Evolutionary conservation across 2,113 vertebrate species (phyloP), one percentile per base, ranked within the genome.

Genomic region (Hemiprocne comata): DNA sequence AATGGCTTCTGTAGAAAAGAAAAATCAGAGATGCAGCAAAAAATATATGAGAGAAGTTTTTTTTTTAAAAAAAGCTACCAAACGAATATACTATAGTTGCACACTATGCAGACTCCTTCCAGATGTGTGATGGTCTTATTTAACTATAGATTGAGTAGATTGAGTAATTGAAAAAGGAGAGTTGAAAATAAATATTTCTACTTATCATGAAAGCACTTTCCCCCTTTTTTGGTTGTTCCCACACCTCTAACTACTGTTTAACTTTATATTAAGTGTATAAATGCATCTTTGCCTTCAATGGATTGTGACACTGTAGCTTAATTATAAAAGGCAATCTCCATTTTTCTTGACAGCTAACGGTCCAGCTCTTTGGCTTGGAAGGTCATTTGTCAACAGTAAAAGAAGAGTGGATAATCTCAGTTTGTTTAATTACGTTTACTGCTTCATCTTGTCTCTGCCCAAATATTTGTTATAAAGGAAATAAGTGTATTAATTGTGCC

Each of bases 361-460:
- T 66, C n/a, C 34, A 25, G 31, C 31, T 73, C 62, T 79, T 97
- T 90, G 66, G 40, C 40, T 89, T 70, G 12, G 31, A 82, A 70
- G 55, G 78, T 85, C 36, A 76, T 81, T 78, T 85, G 10, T 81
- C 50, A 79, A 72, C 6, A 54, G 36, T 79, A 82, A 89, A 86
- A 87, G 34, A 61, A 44, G 29, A 89, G 20, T 36, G 36, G 38
- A 78, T 75, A 71, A 85, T 72, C 17, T 85, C 50, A 48, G 38
- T 61, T 67, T 72, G 17, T 85, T 81, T 71, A 81, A 86, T 94
- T 75, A 87, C 57, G 19, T 89, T 92, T 91, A 79, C 58, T 82
- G 11, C 23, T 87, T 85, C 36, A 58, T 83, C 81, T 81, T 91
- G 28, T 10, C 24, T 84, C 33, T 84, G 11, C 31, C 15, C 13